phyloP scores from a whole-genome alignment of 2,888 invertebrate genomes.

The Nesidiocoris tenuis region DNA sequence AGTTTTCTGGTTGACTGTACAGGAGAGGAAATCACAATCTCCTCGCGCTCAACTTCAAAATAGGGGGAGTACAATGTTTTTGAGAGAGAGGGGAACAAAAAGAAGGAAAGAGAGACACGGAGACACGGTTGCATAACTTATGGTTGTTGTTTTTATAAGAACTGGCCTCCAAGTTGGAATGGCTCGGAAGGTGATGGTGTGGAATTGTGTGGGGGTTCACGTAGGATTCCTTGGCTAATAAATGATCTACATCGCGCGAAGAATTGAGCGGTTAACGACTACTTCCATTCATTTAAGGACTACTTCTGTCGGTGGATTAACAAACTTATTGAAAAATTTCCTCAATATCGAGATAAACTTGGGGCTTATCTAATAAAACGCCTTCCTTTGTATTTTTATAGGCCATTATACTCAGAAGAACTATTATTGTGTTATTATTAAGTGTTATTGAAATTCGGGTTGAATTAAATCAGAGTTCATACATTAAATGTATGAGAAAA shows the following conservation, averaged over 20 bases:
- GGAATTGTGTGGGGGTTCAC: neutral
- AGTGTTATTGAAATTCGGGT: too few relatives aligned
- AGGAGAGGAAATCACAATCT: conserved; percentile 44
- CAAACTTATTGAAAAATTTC: too few relatives aligned
- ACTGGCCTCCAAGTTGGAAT: neutral
- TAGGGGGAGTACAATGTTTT: neutral
- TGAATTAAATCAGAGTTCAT: too few relatives aligned
- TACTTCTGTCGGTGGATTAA: too few relatives aligned
- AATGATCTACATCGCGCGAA: neutral
- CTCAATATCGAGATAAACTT: too few relatives aligned
- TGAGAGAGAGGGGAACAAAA: neutral
- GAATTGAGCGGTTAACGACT: too few relatives aligned
- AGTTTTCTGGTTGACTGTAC: conserved; percentile 33
- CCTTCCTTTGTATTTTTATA: too few relatives aligned
- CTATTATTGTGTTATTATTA: too few relatives aligned
- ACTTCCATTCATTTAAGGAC: too few relatives aligned
- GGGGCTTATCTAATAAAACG: too few relatives aligned
- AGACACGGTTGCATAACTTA: conserved; percentile 44
- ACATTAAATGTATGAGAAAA: too few relatives aligned
- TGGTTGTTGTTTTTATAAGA: conserved; percentile 47
- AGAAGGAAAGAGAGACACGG: neutral
- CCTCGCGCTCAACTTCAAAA: neutral
- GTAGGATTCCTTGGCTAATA: neutral
- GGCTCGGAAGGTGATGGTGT: neutral
- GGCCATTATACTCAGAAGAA: too few relatives aligned